Evolutionary conservation across 2,888 invertebrate genomes (phyloP).

Genomic region (Phortica okadai): DNA sequence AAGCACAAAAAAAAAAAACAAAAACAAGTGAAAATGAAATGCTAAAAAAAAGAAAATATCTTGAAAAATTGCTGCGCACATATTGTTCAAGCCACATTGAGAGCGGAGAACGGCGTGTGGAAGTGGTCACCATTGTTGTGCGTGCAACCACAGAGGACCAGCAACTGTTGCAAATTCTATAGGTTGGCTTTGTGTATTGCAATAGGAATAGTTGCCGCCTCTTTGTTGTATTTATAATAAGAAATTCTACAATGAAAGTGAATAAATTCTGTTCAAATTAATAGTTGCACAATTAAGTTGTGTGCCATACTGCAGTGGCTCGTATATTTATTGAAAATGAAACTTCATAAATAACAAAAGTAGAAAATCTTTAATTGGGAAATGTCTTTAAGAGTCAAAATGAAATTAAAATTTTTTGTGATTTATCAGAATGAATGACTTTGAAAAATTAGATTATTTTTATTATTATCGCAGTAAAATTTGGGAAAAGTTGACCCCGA

Average conservation of each 20-base stretch:
- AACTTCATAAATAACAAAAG: neutral
- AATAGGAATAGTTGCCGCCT: neutral
- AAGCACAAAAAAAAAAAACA: neutral
- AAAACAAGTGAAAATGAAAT: neutral
- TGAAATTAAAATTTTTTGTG: too few species aligned
- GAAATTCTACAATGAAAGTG: neutral
- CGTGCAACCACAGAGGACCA: neutral
- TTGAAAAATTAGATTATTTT: too few species aligned
- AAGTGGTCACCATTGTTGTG: neutral
- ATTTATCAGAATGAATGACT: too few species aligned
- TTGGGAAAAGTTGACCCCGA: too few species aligned
- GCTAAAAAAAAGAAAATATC: neutral
- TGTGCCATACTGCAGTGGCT: neutral
- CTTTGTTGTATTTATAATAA: neutral
- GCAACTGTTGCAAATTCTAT: neutral
- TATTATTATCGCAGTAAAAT: too few species aligned
- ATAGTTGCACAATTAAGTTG: neutral
- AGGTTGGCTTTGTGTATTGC: neutral
- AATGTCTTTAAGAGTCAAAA: too few species aligned
- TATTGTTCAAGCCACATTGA: neutral
- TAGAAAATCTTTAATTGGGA: too few species aligned
- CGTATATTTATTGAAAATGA: too few species aligned
- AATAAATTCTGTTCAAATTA: neutral
- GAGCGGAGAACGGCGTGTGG: neutral
- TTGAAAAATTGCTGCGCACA: neutral